A percentile compares a stretch with the other conserved stretches of the same genome.
These are phyloP conservation scores for Megaleporinus macrocephalus DNA, from an alignment of 2,113 vertebrate species.

Conservation along the genomic window DNA sequence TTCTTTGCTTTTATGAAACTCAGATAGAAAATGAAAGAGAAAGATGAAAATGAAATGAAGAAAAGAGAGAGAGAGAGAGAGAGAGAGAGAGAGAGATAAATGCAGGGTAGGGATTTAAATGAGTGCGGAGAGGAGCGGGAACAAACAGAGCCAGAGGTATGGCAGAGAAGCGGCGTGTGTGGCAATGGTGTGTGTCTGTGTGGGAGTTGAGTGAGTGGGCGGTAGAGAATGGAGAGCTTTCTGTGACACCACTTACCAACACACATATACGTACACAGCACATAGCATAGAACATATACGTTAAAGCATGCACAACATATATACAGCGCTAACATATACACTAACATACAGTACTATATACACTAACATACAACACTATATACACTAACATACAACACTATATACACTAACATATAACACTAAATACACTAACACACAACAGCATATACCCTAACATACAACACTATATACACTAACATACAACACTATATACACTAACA, in stretches of 20 bases:
- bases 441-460: too few species aligned
- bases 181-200: slow-evolving; percentile 66
- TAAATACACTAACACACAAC: background rate
- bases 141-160: slow-evolving; percentile 79
- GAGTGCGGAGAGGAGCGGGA: slow-evolving; percentile 72
- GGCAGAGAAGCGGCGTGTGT: slow-evolving; percentile 72
- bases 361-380: too few species aligned
- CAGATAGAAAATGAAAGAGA: slow-evolving; percentile 6
- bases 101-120: slow-evolving; percentile 76
- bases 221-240: slow-evolving; percentile 80
- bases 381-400: too few species aligned
- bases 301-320: background rate
- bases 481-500: too few species aligned
- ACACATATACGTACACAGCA: slow-evolving; percentile 61
- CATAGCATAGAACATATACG: slow-evolving; percentile 33
- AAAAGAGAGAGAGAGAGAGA: slow-evolving; percentile 25
- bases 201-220: slow-evolving; percentile 81
- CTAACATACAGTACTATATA: too few species aligned
- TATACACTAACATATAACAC: background rate
- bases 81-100: slow-evolving; percentile 63
- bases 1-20: too few species aligned
- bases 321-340: slow-evolving; percentile 26
- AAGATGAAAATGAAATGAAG: background rate
- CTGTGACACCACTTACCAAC: slow-evolving; percentile 78
- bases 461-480: too few species aligned